Evolutionary conservation across 1,140 invertebrate genomes (phyloP).

Genomic region (Heliothis subflexa): DNA sequence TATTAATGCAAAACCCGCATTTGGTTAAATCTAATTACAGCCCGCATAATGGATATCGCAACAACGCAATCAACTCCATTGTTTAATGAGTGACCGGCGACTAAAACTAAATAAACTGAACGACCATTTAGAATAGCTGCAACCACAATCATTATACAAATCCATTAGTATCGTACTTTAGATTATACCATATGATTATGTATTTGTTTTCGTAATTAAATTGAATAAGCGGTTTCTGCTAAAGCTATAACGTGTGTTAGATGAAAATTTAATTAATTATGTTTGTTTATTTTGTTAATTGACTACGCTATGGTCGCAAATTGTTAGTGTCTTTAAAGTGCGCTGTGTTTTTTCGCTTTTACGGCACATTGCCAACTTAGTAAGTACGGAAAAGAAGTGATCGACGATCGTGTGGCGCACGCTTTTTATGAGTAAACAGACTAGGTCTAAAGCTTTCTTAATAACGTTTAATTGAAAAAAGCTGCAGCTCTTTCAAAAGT

Average conservation of each 20-base stretch:
- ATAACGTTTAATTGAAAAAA: not conserved
- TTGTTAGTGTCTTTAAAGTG: conserved; percentile 10
- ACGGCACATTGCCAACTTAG: not conserved
- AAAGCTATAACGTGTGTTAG: conserved; percentile 33
- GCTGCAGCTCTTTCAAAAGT: not conserved
- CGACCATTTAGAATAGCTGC: conserved; percentile 69
- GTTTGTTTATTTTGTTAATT: conserved; percentile 20
- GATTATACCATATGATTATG: conserved; percentile 53
- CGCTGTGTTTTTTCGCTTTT: not conserved
- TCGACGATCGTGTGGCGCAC: not conserved
- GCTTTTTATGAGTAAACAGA: not conserved
- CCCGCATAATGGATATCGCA: conserved; percentile 83
- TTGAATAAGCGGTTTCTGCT: conserved; percentile 50
- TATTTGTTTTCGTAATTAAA: conserved; percentile 59
- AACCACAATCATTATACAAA: conserved; percentile 68
- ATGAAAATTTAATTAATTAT: conserved; percentile 35
- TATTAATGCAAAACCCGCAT: conserved; percentile 82
- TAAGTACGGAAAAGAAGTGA: not conserved
- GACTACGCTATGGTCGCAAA: conserved; percentile 3
- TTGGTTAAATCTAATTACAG: conserved; percentile 83
- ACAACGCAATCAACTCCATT: conserved; percentile 81
- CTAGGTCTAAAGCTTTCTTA: not conserved
- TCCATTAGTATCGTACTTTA: conserved; percentile 63
- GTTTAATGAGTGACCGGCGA: conserved; percentile 82
- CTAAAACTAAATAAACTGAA: conserved; percentile 80